phyloP scores from a whole-genome alignment of 1,140 invertebrate species.

The Drosophila nikananu region DNA sequence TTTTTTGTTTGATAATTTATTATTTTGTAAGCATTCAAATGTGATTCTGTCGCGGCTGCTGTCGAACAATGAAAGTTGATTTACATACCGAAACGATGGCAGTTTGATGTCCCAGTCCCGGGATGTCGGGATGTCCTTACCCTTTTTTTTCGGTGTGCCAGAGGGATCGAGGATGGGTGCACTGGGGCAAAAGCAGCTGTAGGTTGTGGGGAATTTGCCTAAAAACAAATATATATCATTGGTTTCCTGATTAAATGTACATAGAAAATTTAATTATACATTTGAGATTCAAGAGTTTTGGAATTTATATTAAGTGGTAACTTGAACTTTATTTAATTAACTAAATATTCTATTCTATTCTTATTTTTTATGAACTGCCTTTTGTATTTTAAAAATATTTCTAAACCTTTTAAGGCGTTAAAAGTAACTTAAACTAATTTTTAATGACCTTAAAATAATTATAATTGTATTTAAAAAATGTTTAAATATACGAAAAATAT shows the following conservation, averaged over 20 bases:
- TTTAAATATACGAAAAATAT: neutral
- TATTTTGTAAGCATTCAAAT: slow-evolving; percentile 85
- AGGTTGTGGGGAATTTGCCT: no score
- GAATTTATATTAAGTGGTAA: no score
- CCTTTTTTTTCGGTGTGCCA: slow-evolving; percentile 43
- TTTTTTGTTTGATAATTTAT: slow-evolving; percentile 84
- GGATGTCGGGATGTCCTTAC: slow-evolving; percentile 51
- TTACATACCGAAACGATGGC: slow-evolving; percentile 85
- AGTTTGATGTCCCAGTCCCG: slow-evolving; percentile 48
- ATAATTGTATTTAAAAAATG: neutral
- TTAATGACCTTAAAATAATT: neutral
- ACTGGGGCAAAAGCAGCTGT: slow-evolving; percentile 3
- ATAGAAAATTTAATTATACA: no score
- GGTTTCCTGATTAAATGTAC: neutral
- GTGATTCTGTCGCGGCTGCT: slow-evolving; percentile 69
- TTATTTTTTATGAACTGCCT: no score
- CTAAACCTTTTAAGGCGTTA: neutral
- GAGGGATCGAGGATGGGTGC: neutral
- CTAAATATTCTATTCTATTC: no score
- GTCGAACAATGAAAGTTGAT: slow-evolving; percentile 85
- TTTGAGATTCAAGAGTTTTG: no score
- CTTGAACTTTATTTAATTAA: no score
- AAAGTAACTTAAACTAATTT: neutral
- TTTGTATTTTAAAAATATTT: neutral
- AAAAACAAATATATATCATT: neutral